Evolutionary conservation across 1,140 invertebrate genomes (phyloP).

Genomic region (Oppia nitens): DNA sequence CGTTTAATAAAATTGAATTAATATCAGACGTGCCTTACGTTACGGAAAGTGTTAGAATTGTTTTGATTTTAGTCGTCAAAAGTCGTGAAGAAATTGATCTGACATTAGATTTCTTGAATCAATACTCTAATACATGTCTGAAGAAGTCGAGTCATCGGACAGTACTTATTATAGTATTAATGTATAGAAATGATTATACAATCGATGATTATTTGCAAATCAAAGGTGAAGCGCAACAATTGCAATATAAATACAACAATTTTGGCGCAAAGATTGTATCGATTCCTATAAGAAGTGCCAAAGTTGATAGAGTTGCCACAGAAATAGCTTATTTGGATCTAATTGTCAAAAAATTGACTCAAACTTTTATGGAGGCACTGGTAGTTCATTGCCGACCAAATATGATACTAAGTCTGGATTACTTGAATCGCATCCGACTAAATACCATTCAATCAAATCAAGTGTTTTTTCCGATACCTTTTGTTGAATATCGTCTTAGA

Average conservation of each 20-base stretch:
- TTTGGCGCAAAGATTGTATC: conserved; percentile 34
- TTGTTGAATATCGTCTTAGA: conserved; percentile 34
- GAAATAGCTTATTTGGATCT: conserved; percentile 53
- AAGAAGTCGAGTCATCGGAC: conserved; percentile 56
- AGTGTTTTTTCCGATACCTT: conserved; percentile 64
- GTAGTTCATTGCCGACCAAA: conserved; percentile 44
- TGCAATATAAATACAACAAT: conserved; percentile 35
- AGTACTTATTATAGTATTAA: conserved; percentile 40
- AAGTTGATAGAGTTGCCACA: conserved; percentile 22
- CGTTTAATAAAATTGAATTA: conserved; percentile 63
- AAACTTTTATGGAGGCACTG: conserved; percentile 39
- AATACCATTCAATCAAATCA: conserved; percentile 62
- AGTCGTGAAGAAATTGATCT: conserved; percentile 31
- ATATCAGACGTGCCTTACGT: conserved; percentile 57
- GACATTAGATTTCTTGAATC: conserved; percentile 44
- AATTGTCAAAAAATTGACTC: conserved; percentile 44
- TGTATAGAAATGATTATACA: conserved; percentile 20
- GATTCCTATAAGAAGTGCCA: conserved; percentile 34
- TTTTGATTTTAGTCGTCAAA: conserved; percentile 48
- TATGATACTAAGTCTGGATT: conserved; percentile 53
- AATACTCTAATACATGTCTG: conserved; percentile 50
- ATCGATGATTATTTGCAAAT: conserved; percentile 38
- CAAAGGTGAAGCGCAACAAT: conserved; percentile 41
- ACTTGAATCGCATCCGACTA: conserved; percentile 63
- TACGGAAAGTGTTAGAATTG: conserved; percentile 64